These are phyloP conservation scores for Hormaphis cornu DNA, from an alignment of 1,140 invertebrate genomes.

Conservation along the genomic window DNA sequence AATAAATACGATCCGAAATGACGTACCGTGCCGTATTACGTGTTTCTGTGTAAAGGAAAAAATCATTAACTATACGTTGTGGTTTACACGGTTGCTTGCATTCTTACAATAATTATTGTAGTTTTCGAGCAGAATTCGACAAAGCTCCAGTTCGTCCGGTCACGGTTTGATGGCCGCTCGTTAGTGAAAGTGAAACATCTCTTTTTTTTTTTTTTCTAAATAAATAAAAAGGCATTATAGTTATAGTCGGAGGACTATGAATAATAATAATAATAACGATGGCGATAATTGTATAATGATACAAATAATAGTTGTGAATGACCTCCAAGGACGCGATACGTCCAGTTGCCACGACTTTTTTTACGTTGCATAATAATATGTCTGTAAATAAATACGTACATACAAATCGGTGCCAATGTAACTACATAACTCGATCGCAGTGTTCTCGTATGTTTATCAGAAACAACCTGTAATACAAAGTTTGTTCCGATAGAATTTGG, in stretches of 20 bases:
- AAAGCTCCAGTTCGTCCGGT: neutral
- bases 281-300: no score
- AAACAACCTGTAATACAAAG: no score
- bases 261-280: neutral
- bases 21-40: no score
- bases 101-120: neutral
- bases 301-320: neutral
- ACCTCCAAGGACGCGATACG: constrained; percentile 17
- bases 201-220: no score
- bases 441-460: no score
- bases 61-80: neutral
- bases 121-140: neutral
- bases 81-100: neutral
- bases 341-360: neutral
- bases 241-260: neutral
- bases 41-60: no score
- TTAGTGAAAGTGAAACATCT: constrained; percentile 12
- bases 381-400: neutral
- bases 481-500: no score
- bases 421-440: no score
- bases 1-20: no score
- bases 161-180: neutral
- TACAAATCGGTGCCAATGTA: no score
- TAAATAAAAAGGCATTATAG: no score
- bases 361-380: constrained; percentile 17